Conservation (phyloP, 2,888 invertebrate species). For the Aleiodes alternator region DNA sequence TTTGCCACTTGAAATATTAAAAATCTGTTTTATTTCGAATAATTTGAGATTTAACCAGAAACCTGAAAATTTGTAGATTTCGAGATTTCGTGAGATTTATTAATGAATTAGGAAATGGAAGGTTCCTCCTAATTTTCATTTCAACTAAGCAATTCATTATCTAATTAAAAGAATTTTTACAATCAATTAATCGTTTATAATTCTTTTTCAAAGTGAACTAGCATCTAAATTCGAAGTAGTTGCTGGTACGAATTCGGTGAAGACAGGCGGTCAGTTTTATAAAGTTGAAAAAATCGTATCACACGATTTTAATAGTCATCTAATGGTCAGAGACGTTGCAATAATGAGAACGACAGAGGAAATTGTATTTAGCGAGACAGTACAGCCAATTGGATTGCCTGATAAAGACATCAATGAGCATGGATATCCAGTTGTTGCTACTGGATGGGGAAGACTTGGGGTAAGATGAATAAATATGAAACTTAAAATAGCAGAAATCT, state of each 20-base stretch:
- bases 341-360: slow-evolving; percentile 59
- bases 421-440: slow-evolving; percentile 54
- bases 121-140: too few species aligned
- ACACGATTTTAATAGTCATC: slow-evolving; percentile 45
- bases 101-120: too few species aligned
- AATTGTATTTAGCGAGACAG: slow-evolving; percentile 57
- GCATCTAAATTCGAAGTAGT: slow-evolving; percentile 47
- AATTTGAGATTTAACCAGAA: too few species aligned
- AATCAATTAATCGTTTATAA: neutral
- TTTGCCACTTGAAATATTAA: too few species aligned
- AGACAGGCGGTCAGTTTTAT: slow-evolving; percentile 52
- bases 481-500: neutral
- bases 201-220: slow-evolving; percentile 43
- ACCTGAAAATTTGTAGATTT: too few species aligned
- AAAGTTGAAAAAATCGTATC: slow-evolving; percentile 46
- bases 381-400: slow-evolving; percentile 60
- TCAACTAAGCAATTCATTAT: neutral
- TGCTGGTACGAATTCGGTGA: slow-evolving; percentile 55
- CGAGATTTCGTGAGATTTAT: too few species aligned
- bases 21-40: too few species aligned
- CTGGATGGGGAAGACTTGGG: slow-evolving; percentile 65
- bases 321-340: slow-evolving; percentile 62
- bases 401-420: slow-evolving; percentile 45
- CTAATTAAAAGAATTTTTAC: neutral
- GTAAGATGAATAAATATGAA: slow-evolving; percentile 50